Base-by-base conservation (phyloP, 2,888 invertebrate genomes). In the Drosophila trichaetosa region DNA sequence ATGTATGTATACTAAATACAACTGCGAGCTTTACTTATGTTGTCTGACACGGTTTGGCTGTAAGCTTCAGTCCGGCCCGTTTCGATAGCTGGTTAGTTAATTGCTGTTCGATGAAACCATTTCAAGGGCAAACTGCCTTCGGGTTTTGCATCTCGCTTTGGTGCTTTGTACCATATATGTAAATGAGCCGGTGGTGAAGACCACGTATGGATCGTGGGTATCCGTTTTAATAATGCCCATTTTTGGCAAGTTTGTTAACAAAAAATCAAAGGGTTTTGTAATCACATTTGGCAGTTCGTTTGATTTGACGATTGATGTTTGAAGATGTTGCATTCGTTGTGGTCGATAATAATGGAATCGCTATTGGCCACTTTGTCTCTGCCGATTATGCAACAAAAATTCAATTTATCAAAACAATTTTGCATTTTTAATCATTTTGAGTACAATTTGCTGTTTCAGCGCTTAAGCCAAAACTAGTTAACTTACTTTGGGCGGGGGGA, bases 51-150 rank as follows among this genome's bases (percentile, higher is more conserved):
- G 61, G 78, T 77, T 66, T 58, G 8, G 49, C 61, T 48, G 70
- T 66, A 76, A 66, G 62, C 33, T 61, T 53, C 29, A 18, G 46
- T 29, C 72, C 59, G 75, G 60, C 56, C 68, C 68, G 68, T 60
- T 73, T 78, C 79, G 49, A 78, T 63, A 59, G 81, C 78, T 77
- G 78, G 67, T 63, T 73, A 73, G 81, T 82, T 89, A 82, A 89
- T 87, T 79, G 82, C 51, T 76, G 42, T 82, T 72, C 68, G 87
- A 79, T 87, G 76, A 84, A 84, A 85, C 72, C 76, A 76, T 84
- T 84, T 84, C 84, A 89, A 84, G 84, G 84, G 80, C 89, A 79
- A 81, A 59, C 67, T 78, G 62, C 77, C 73, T 78, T 77, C 49
- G 77, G 81, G 49, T 68, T 68, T 78, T 77, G 78, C 81, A 76